Percentiles rank a stretch among this genome's conserved stretches.
Conservation (phyloP, 1,140 invertebrate genomes). For the Centruroides sculpturatus region DNA sequence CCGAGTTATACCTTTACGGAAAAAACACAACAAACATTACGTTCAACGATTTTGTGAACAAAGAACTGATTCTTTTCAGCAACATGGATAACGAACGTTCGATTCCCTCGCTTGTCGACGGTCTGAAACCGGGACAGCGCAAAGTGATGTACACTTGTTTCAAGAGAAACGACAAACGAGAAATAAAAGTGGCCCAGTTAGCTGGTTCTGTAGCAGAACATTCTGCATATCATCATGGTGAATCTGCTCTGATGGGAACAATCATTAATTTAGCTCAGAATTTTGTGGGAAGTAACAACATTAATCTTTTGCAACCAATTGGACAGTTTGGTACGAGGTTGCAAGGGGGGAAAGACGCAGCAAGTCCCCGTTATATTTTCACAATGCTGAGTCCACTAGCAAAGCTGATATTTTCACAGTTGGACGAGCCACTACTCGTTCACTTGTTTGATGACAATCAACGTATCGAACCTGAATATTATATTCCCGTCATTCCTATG, state of each 20-base stretch:
- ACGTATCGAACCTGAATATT: conserved; percentile 82
- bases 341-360: conserved; percentile 55
- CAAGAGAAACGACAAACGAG: conserved; percentile 38
- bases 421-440: conserved; percentile 77
- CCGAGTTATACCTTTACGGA: conserved; percentile 79
- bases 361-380: conserved; percentile 97
- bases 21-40: conserved; percentile 73
- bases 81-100: conserved; percentile 95
- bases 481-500: conserved; percentile 93
- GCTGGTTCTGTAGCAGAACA: conserved; percentile 41
- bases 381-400: conserved; percentile 72
- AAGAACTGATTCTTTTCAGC: conserved; percentile 92
- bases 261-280: conserved; percentile 42
- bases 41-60: conserved; percentile 92
- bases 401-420: conserved; percentile 66
- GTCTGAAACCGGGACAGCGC: conserved; percentile 85
- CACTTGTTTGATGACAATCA: conserved; percentile 91
- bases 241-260: conserved; percentile 39
- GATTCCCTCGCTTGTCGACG: conserved; percentile 88
- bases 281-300: conserved; percentile 41
- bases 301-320: conserved; percentile 38
- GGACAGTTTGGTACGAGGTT: conserved; percentile 43
- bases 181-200: conserved; percentile 41
- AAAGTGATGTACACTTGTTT: conserved; percentile 41
- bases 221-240: conserved; percentile 43